Conservation (phyloP, 37 sponge, comb jelly and placozoan species). For the Cliona cf. orientalis region DNA sequence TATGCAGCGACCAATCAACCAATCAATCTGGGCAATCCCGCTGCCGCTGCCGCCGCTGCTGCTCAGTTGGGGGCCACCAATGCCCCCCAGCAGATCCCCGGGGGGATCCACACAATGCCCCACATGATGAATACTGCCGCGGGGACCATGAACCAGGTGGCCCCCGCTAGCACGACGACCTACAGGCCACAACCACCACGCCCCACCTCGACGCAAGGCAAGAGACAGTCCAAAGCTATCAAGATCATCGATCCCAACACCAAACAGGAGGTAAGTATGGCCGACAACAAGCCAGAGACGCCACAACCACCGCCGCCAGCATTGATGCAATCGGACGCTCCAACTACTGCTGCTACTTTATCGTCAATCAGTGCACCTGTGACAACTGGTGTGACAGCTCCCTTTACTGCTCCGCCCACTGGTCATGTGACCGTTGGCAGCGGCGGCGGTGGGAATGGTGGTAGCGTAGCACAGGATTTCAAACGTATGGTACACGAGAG, state of each 20-base stretch:
- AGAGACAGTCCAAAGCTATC: constrained; percentile 35
- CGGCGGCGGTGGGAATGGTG: not conserved
- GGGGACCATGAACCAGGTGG: no score
- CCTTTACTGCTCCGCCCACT: no score
- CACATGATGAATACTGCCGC: no score
- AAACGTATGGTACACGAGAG: not conserved
- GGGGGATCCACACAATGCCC: not conserved
- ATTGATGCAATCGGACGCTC: no score
- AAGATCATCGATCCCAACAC: constrained; percentile 67
- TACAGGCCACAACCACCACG: not conserved
- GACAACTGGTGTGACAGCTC: no score
- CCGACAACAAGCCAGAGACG: not conserved
- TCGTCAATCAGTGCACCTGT: not conserved
- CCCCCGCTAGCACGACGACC: no score
- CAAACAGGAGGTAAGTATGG: constrained; percentile 37
- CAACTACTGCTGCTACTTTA: not conserved
- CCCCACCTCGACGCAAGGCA: not conserved
- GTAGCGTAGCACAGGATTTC: not conserved
- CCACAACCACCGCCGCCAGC: not conserved
- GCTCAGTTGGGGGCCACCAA: not conserved
- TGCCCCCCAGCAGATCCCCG: not conserved
- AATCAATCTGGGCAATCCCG: not conserved
- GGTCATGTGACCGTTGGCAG: not conserved
- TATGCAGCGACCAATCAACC: no score
- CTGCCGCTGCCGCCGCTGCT: not conserved